Evolutionary conservation across 2,113 vertebrate genomes (phyloP).

Genomic region (Macquaria australasica): DNA sequence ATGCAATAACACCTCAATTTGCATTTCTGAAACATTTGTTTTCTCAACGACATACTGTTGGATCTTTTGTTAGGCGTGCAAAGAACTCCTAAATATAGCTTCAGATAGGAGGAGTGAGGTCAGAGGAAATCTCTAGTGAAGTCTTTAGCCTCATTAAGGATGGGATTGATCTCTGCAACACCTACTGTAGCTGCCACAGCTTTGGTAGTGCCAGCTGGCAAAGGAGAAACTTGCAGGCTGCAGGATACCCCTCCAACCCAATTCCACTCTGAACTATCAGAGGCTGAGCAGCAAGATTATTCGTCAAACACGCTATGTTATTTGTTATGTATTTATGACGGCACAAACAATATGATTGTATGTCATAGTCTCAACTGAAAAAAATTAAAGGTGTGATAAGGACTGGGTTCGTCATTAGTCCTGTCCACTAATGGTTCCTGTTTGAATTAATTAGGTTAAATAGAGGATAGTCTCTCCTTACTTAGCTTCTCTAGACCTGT

Average conservation of each 20-base stretch:
- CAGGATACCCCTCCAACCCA: conserved; percentile 10
- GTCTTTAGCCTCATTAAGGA: conserved; percentile 78
- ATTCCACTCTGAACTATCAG: conserved; percentile 8
- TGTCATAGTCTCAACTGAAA: not conserved
- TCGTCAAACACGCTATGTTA: not conserved
- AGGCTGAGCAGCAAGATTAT: conserved; percentile 2
- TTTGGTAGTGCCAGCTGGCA: conserved; percentile 68
- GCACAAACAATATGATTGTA: no score
- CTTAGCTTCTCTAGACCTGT: not conserved
- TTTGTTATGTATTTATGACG: not conserved
- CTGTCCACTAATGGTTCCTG: not conserved
- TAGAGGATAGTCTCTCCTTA: not conserved
- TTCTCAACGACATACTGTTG: not conserved
- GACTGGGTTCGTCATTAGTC: not conserved
- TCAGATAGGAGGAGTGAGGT: conserved; percentile 67
- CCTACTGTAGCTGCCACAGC: conserved; percentile 62
- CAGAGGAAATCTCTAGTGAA: conserved; percentile 77
- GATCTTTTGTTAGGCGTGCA: conserved; percentile 27
- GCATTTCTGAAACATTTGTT: not conserved
- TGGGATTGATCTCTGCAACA: conserved; percentile 78
- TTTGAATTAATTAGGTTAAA: conserved; percentile 10
- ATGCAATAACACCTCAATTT: not conserved
- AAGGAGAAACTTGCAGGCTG: conserved; percentile 43
- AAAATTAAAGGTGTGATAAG: not conserved
- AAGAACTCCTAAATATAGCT: conserved; percentile 68